Evolutionary conservation across 2,888 invertebrate species (phyloP).

Genomic region (Disparrhopalites patrizii): DNA sequence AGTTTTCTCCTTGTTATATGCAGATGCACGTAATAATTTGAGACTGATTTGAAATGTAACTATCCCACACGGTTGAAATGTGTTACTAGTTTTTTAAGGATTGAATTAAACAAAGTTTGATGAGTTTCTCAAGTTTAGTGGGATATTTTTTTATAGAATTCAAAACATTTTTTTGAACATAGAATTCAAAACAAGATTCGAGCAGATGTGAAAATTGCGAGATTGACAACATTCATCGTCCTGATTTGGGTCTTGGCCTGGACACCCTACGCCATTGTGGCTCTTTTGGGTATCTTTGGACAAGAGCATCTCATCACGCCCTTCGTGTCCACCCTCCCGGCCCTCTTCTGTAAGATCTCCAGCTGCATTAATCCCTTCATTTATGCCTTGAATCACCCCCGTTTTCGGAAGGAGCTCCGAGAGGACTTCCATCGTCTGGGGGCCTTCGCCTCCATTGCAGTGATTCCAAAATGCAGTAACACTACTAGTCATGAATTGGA

Average conservation of each 20-base stretch:
- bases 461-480: background rate
- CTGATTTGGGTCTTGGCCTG: slow-evolving; percentile 73
- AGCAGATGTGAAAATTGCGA: slow-evolving; percentile 67
- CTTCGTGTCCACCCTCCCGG: slow-evolving; percentile 68
- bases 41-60: no score
- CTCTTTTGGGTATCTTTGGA: slow-evolving; percentile 68
- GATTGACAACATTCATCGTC: slow-evolving; percentile 66
- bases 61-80: no score
- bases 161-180: no score
- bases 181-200: slow-evolving; percentile 61
- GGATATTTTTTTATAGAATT: no score
- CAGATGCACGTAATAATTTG: no score
- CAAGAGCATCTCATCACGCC: slow-evolving; percentile 64
- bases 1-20: no score
- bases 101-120: no score
- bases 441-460: background rate
- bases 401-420: slow-evolving; percentile 63
- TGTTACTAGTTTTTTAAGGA: no score
- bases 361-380: slow-evolving; percentile 77
- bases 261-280: slow-evolving; percentile 75
- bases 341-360: slow-evolving; percentile 73
- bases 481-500: background rate
- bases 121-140: no score
- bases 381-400: slow-evolving; percentile 74
- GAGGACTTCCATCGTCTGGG: slow-evolving; percentile 50